Base-by-base conservation (phyloP, 2,113 vertebrate species). In the Hiodon alosoides region DNA sequence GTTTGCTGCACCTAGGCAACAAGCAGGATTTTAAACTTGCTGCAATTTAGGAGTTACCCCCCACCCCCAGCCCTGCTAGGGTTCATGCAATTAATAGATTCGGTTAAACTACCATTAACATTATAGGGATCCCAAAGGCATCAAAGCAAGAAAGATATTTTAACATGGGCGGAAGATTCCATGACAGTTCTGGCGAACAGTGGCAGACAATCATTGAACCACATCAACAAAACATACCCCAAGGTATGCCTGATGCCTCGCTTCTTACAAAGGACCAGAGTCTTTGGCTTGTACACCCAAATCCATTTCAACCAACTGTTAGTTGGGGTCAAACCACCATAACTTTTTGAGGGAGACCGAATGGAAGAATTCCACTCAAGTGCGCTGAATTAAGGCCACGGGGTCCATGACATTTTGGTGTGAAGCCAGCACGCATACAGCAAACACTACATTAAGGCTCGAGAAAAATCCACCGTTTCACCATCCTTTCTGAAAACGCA, bases 391-490 rank as follows among this genome's bases (percentile, higher is more conserved):
- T 71, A 76, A 76, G 75, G 60, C 68, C 47, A 66, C 68, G 14
- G 31, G 59, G 59, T 66, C 67, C 74, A 50, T 69, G n/a, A 61
- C 80, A 84, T 81, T 82, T 82, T 82, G 13, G 83, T 86, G 57
- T 80, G 72, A 71, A 72, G 13, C 31, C 68, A 74, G 72, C 53
- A 66, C 77, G 31, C n/a, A 59, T 31, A 52, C 6, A 70, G 67
- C 61, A 52, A 13, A 71, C 17, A 50, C 59, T 57, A 76, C 69
- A 80, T 84, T 82, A 85, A 85, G 80, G 83, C 84, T 81, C 11
- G 5, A 68, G 46, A 68, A 47, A 7, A 55, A 13, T 59, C 6
- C 5, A 65, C 53, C 54, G 14, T 55, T 14, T 31, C 9, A 16
- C 9, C 47, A 16, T 31, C 9, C 52, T 50, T 58, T 52, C 10